Conservation (phyloP, 1,140 invertebrate genomes). For the Nephila pilipes region DNA sequence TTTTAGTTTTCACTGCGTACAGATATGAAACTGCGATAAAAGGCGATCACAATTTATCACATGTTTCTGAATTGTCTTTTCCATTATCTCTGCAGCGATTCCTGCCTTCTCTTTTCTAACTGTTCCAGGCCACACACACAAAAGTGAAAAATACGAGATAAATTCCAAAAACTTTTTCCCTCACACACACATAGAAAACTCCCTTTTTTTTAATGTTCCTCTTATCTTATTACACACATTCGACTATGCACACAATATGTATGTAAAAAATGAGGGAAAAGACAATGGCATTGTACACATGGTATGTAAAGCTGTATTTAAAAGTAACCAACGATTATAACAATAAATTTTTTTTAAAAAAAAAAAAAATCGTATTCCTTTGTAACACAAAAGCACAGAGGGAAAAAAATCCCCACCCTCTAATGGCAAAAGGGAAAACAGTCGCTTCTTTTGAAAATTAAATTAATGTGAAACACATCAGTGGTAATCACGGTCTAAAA, state of each 20-base stretch:
- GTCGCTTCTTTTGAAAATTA: slow-evolving; percentile 67
- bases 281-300: slow-evolving; percentile 47
- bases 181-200: neutral
- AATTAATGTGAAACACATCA: slow-evolving; percentile 74
- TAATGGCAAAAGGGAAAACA: slow-evolving; percentile 53
- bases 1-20: neutral
- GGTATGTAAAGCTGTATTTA: slow-evolving; percentile 35
- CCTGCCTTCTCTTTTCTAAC: neutral
- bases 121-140: slow-evolving; percentile 3
- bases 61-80: slow-evolving; percentile 52
- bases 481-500: slow-evolving; percentile 66
- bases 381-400: neutral
- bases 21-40: slow-evolving; percentile 36
- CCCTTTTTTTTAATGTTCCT: neutral
- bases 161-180: slow-evolving; percentile 43
- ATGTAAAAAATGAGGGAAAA: slow-evolving; percentile 15
- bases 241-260: neutral
- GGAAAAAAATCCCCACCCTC: slow-evolving; percentile 6
- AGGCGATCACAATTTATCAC: slow-evolving; percentile 56
- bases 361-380: slow-evolving; percentile 41
- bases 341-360: slow-evolving; percentile 18
- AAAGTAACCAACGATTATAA: slow-evolving; percentile 49
- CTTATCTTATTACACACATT: slow-evolving; percentile 64
- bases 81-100: slow-evolving; percentile 12
- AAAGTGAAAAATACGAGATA: slow-evolving; percentile 51